Evolutionary conservation across 2,797 vertebrate genomes (phyloP).

Genomic region (Bovichtus variegatus): DNA sequence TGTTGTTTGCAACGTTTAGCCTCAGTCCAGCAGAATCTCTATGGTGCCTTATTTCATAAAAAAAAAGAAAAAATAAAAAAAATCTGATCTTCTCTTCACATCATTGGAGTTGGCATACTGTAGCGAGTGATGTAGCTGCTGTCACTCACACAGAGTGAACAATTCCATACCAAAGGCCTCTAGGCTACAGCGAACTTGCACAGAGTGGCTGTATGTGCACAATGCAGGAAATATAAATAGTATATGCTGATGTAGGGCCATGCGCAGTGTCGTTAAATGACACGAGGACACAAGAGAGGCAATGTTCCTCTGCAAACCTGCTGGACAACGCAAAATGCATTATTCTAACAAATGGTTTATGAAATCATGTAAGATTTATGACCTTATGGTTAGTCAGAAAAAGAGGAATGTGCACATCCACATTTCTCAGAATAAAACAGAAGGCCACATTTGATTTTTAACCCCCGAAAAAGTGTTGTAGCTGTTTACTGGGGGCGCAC

Average conservation of each 20-base stretch:
- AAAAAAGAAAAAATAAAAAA: neutral
- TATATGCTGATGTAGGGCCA: constrained; percentile 78
- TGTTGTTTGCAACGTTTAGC: constrained; percentile 4
- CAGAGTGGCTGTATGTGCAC: constrained; percentile 68
- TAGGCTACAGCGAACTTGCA: constrained; percentile 56
- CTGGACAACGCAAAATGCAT: constrained; percentile 66
- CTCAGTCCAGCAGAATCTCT: neutral
- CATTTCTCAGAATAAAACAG: constrained; percentile 21
- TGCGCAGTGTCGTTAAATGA: constrained; percentile 60
- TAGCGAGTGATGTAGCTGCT: constrained; percentile 34
- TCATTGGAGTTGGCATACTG: constrained; percentile 28
- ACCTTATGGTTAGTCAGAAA: neutral
- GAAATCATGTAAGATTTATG: constrained; percentile 44
- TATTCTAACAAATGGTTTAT: constrained; percentile 51
- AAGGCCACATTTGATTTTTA: constrained; percentile 3
- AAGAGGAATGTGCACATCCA: constrained; percentile 16
- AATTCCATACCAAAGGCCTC: constrained; percentile 54
- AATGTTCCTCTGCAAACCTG: constrained; percentile 54
- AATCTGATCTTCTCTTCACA: constrained; percentile 21
- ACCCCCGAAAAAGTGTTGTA: neutral
- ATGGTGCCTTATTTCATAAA: neutral
- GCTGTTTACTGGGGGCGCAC: neutral
- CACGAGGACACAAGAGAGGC: constrained; percentile 51
- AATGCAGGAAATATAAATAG: constrained; percentile 80
- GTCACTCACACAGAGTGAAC: constrained; percentile 57